Percentiles rank a stretch among this genome's conserved stretches.
Conservation (phyloP, 2,113 vertebrate genomes). For the Pangasianodon hypophthalmus region DNA sequence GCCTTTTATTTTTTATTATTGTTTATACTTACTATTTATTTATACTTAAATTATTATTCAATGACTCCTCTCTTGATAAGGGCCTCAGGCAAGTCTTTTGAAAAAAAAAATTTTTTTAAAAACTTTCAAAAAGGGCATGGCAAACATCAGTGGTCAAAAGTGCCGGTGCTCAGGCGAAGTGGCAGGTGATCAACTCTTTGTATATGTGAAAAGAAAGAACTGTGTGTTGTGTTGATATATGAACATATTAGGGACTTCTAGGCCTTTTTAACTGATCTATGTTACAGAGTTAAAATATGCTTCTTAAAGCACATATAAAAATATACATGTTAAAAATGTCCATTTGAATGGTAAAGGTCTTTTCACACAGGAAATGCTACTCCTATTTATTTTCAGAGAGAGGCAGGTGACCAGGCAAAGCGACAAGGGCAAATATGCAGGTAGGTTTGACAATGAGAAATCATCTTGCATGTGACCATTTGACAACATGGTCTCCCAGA, state of each 20-base stretch:
- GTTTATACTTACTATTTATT: not conserved
- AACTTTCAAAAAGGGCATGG: not conserved
- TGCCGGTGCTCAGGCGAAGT: not conserved
- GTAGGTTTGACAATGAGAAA: not conserved
- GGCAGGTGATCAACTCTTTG: not conserved
- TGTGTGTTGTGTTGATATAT: not conserved
- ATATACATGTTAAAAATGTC: not conserved
- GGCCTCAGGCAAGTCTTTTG: not conserved
- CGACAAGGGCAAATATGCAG: not conserved
- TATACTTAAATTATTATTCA: not conserved
- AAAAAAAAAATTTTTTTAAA: not conserved
- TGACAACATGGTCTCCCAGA: not conserved
- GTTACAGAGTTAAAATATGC: not conserved
- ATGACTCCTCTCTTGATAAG: not conserved
- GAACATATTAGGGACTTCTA: not conserved
- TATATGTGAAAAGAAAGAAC: not conserved
- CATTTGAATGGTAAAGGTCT: not conserved
- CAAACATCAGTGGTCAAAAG: not conserved
- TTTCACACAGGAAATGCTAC: not conserved
- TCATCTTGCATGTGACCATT: not conserved
- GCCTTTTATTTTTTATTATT: not conserved
- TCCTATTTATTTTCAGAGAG: not conserved
- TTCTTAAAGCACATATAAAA: not conserved
- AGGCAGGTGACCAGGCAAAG: not conserved
- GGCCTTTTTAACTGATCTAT: not conserved